Conservation (phyloP, 2,797 vertebrate genomes). For the Catamblyrhynchus diadema region DNA sequence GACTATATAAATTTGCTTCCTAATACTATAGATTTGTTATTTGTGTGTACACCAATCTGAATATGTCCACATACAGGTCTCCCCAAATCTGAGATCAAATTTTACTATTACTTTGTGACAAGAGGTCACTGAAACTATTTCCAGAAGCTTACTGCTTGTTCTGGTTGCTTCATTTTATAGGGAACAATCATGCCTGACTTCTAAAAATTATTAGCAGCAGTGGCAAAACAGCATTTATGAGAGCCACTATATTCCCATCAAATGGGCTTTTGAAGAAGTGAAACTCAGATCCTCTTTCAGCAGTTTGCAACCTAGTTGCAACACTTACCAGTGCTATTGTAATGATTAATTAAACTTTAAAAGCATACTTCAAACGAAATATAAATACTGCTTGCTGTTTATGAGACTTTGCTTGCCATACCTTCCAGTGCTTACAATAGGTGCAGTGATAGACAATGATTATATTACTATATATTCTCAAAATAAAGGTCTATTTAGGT, state of each 20-base stretch:
- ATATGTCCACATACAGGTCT: not conserved
- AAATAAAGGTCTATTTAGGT: fast-evolving
- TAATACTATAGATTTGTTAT: not conserved
- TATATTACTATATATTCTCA: fast-evolving
- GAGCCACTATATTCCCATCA: fast-evolving
- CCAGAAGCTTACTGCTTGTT: not conserved
- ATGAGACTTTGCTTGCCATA: not conserved
- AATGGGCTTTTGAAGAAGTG: not conserved
- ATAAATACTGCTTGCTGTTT: not conserved
- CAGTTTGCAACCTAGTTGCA: not conserved
- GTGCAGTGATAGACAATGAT: not conserved
- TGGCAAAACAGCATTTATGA: not conserved
- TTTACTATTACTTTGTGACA: not conserved
- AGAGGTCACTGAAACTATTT: not conserved
- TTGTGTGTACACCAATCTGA: not conserved
- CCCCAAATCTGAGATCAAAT: not conserved
- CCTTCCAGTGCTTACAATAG: not conserved
- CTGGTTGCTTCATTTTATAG: not conserved
- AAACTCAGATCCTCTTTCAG: not conserved
- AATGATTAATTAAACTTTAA: not conserved
- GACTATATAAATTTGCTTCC: not conserved
- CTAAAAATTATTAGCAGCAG: not conserved
- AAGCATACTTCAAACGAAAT: not conserved
- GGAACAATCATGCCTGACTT: not conserved
- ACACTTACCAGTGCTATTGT: not conserved